These are phyloP conservation scores for Linnaemya tessellans DNA, from an alignment of 2,888 invertebrate genomes.

Conservation along the genomic window DNA sequence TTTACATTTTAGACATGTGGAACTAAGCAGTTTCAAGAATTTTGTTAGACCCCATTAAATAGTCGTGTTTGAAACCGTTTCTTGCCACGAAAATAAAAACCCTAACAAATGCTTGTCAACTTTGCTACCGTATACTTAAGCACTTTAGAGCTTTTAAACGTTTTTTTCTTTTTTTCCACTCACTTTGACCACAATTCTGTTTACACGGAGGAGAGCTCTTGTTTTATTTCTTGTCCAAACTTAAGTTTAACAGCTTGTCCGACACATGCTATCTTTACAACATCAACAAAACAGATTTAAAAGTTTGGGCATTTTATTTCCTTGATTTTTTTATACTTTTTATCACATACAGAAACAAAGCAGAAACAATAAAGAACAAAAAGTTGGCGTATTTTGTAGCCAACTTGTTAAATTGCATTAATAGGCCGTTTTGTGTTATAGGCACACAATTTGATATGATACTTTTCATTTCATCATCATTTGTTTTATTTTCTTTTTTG, in stretches of 20 bases:
- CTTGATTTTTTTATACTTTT: slow-evolving; percentile 19
- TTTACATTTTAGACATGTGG: no score
- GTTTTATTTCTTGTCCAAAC: slow-evolving; percentile 32
- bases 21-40: no score
- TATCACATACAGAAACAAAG: slow-evolving; percentile 1
- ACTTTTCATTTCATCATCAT: slow-evolving; percentile 10
- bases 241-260: slow-evolving; percentile 67
- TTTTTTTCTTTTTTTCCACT: slow-evolving; percentile 7
- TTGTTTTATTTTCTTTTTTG: background rate
- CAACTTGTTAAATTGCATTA: slow-evolving; percentile 51
- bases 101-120: slow-evolving; percentile 81
- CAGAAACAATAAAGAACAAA: background rate
- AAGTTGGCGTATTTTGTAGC: slow-evolving; percentile 6
- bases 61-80: slow-evolving; percentile 1
- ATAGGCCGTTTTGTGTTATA: slow-evolving; percentile 49
- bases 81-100: slow-evolving; percentile 75
- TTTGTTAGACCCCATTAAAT: background rate
- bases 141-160: slow-evolving; percentile 32
- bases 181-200: slow-evolving; percentile 33
- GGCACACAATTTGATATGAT: slow-evolving; percentile 62
- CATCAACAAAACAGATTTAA: slow-evolving; percentile 25
- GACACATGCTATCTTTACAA: slow-evolving; percentile 66
- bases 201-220: background rate
- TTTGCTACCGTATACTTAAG: slow-evolving; percentile 71
- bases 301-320: slow-evolving; percentile 39